A percentile compares a stretch with the other conserved stretches of the same genome.
Evolutionary conservation across 2,797 vertebrate genomes (phyloP).

Genomic region (Champsocephalus gunnari): DNA sequence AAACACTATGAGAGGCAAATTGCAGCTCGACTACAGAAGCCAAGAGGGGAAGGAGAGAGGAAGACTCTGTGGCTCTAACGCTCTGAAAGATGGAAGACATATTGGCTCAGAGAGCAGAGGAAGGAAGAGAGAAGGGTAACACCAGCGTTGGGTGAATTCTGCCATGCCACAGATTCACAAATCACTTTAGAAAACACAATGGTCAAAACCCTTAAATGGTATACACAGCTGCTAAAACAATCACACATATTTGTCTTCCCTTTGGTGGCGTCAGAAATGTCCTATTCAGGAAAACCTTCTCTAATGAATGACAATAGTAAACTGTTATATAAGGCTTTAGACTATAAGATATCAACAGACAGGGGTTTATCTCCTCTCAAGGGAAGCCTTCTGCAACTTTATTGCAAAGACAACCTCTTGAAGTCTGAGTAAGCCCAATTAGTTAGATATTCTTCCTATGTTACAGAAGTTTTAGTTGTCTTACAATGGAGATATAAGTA

Average conservation of each 20-base stretch:
- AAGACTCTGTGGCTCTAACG: slow-evolving; percentile 61
- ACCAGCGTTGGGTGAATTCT: slow-evolving; percentile 37
- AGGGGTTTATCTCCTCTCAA: background rate
- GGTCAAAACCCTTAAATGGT: background rate
- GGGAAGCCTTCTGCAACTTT: background rate
- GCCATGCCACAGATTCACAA: slow-evolving; percentile 48
- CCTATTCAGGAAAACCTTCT: background rate
- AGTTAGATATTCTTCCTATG: too few species aligned
- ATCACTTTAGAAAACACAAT: slow-evolving; percentile 57
- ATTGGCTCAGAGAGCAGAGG: slow-evolving; percentile 54
- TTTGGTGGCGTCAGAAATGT: slow-evolving; percentile 6
- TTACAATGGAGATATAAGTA: background rate
- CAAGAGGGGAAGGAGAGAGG: slow-evolving; percentile 72
- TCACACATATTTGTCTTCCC: slow-evolving; percentile 4
- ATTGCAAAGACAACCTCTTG: background rate
- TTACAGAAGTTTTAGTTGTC: background rate
- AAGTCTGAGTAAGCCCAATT: too few species aligned
- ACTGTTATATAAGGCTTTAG: background rate
- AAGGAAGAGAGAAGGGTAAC: slow-evolving; percentile 63
- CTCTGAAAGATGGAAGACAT: slow-evolving; percentile 58
- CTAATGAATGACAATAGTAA: slow-evolving; percentile 4
- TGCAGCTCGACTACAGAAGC: slow-evolving; percentile 35
- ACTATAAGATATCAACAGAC: background rate
- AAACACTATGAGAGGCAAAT: slow-evolving; percentile 30
- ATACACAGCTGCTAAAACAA: slow-evolving; percentile 49